Percentiles rank a stretch among this genome's conserved stretches.
Conservation (phyloP, 2,888 invertebrate genomes). For the Agapetus fuscipes region DNA sequence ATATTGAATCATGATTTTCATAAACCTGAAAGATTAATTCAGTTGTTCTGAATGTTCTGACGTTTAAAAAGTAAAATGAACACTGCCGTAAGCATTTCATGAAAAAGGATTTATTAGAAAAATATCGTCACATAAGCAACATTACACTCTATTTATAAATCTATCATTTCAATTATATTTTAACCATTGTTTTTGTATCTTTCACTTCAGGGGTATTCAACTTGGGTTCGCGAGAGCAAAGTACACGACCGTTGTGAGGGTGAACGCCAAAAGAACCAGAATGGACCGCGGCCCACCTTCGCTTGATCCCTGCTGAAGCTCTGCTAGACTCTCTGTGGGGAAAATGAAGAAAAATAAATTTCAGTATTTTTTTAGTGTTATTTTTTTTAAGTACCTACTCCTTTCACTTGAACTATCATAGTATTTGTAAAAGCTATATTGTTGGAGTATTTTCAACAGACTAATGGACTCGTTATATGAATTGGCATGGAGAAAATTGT, state of each 20-base stretch:
- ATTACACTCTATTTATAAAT: not conserved
- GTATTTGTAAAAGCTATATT: too few relatives aligned
- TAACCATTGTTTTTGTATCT: not conserved
- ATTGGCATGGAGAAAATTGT: too few relatives aligned
- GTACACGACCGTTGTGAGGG: slow-evolving; percentile 7
- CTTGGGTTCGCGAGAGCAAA: slow-evolving; percentile 16
- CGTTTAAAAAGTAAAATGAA: too few relatives aligned
- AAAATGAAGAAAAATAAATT: not conserved
- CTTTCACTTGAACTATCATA: too few relatives aligned
- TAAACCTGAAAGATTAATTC: too few relatives aligned
- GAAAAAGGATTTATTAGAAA: too few relatives aligned
- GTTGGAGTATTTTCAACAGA: not conserved
- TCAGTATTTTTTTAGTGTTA: not conserved
- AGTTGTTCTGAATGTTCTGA: too few relatives aligned
- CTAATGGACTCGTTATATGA: too few relatives aligned
- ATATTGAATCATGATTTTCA: too few relatives aligned
- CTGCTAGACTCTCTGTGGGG: slow-evolving; percentile 18
- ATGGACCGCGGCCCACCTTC: slow-evolving; percentile 17
- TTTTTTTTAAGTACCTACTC: not conserved
- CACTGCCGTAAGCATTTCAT: too few relatives aligned
- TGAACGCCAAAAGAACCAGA: slow-evolving; percentile 13
- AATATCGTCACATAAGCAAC: too few relatives aligned
- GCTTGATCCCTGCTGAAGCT: slow-evolving; percentile 20
- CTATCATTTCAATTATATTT: not conserved
- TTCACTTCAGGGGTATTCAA: slow-evolving; percentile 13